Evolutionary conservation across 2,113 vertebrate genomes (phyloP).

Genomic region (Jaculus jaculus): DNA sequence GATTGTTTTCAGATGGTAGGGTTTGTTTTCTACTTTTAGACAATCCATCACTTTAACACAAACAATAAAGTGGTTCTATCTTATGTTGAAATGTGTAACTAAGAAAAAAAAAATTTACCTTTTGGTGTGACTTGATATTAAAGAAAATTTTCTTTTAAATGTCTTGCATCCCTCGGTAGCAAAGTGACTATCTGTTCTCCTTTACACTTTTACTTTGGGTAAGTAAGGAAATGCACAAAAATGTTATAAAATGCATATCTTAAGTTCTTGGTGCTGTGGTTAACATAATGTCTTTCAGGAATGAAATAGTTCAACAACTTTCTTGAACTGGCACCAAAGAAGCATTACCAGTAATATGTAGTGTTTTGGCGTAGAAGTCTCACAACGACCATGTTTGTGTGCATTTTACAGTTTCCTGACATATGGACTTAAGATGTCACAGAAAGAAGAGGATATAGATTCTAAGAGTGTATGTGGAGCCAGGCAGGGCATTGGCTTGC

Average conservation of each 20-base stretch:
- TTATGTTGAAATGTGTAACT: constrained; percentile 29
- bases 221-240: not conserved
- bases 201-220: not conserved
- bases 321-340: not conserved
- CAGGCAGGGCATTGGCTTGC: not conserved
- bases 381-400: not conserved
- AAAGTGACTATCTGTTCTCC: not conserved
- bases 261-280: not conserved
- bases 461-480: not conserved
- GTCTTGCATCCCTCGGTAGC: not conserved
- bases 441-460: not conserved
- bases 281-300: not conserved
- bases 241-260: not conserved
- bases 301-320: not conserved
- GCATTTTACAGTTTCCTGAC: not conserved
- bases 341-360: not conserved
- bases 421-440: constrained; percentile 14
- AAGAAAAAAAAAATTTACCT: not conserved
- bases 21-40: not conserved
- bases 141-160: not conserved
- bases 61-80: constrained; percentile 10
- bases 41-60: not conserved
- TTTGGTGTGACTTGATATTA: not conserved
- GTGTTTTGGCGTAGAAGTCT: not conserved
- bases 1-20: not conserved